Base-by-base conservation (phyloP, 2,888 invertebrate species). In the Drosophila flavopinicola region DNA sequence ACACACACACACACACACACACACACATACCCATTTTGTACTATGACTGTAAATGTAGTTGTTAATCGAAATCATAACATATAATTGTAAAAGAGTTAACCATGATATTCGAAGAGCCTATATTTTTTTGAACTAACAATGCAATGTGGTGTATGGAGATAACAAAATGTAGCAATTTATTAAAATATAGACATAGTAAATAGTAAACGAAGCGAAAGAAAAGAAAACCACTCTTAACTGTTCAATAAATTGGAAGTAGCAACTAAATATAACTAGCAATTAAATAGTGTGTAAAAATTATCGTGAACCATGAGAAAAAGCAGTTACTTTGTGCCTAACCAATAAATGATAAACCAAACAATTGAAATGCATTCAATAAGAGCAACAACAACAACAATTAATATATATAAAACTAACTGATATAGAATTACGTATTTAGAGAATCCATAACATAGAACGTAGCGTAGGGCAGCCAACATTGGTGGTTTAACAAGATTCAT, bases 261-360 rank as follows among this genome's bases (percentile, higher is more conserved):
- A 63, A 75, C 75, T 75, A 66, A 78, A 75, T 65, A 80, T 57
- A 83, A 71, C 56, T 79, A 79, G 85, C n/a, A 61, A 71, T 71
- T 85, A 78, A 82, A 71, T 78, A 82, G 67, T 9, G 38, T 80
- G 57, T 80, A 78, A 69, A 65, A 58, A 37, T 30, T 41, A 65
- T 39, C 25, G 47, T 42, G 66, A 75, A 60, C 58, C 45, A 66
- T 60, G 56, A 68, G 59, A 72, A 75, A 70, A 68, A 65, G 61
- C 79, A 85, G 85, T 85, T 75, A 74, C 90, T 88, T 90, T 88
- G 90, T 90, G 90, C 90, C 90, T 90, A 90, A 90, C 89, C 84
- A 84, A 88, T 79, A 79, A 68, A 65, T 67, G 63, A 75, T 59
- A 72, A 56, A 59, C 24, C 41, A 74, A 69, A 66, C 32, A 38